Conservation (phyloP, 2,888 invertebrate genomes). For the Phalangium opilio region DNA sequence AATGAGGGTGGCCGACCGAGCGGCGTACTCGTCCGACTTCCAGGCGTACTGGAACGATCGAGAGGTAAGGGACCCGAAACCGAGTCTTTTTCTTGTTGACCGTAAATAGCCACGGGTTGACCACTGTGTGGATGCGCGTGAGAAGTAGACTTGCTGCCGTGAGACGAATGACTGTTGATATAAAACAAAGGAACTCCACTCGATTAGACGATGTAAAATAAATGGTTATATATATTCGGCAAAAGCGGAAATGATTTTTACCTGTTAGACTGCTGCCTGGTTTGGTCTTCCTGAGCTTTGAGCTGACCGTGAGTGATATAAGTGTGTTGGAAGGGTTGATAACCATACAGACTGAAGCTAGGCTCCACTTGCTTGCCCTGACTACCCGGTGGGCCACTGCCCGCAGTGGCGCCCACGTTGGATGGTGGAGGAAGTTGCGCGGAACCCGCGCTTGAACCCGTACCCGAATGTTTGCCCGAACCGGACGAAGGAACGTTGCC, state of each 20-base stretch:
- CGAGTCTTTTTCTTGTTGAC: no score
- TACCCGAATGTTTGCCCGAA: conserved; percentile 6
- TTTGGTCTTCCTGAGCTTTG: conserved; percentile 18
- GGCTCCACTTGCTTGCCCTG: conserved; percentile 19
- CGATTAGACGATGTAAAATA: no score
- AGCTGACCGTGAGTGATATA: conserved; percentile 30
- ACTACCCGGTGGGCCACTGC: no score
- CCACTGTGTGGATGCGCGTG: no score
- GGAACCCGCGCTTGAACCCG: conserved; percentile 10
- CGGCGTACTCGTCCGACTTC: background rate
- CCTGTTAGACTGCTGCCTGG: conserved; percentile 6
- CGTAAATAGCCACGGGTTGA: no score
- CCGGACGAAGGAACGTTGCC: background rate
- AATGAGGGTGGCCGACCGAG: conserved; percentile 6
- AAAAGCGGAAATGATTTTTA: no score
- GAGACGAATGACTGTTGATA: no score
- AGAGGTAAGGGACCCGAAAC: no score
- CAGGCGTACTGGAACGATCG: background rate
- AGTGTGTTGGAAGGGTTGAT: conserved; percentile 30
- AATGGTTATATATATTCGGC: no score
- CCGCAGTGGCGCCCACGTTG: no score
- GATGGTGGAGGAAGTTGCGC: conserved; percentile 6
- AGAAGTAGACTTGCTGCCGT: no score
- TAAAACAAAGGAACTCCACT: no score
- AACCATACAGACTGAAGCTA: conserved; percentile 32